Percentiles rank a stretch among this genome's conserved stretches.
phyloP scores from a whole-genome alignment of 2,797 vertebrate genomes.

The Taeniopygia guttata region DNA sequence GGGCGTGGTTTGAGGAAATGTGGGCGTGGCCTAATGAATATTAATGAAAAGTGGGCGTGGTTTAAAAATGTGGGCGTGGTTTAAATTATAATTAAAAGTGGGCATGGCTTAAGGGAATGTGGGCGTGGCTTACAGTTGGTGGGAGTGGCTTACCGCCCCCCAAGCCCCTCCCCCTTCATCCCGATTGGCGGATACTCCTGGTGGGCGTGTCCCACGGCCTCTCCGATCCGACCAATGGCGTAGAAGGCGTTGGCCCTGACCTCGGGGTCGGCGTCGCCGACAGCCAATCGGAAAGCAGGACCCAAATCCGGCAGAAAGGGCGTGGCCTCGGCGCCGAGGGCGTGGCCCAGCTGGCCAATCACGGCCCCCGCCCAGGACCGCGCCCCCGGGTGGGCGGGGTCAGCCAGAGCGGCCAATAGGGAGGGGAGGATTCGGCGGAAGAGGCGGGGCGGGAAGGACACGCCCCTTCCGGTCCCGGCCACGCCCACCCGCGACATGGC shows the following conservation, averaged over 20 bases:
- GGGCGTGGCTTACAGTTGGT: too few species aligned
- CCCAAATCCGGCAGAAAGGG: rapidly evolving
- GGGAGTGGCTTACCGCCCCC: neutral
- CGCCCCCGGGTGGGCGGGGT: neutral
- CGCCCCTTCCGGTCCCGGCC: neutral
- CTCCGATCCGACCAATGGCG: neutral
- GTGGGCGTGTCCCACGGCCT: neutral
- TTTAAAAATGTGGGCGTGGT: too few species aligned
- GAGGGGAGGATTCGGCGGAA: neutral
- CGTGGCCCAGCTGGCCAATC: neutral
- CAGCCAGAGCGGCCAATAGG: neutral
- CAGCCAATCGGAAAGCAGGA: neutral
- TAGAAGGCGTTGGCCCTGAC: neutral
- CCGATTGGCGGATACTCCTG: rapidly evolving
- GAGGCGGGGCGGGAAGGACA: neutral
- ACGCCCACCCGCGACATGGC: neutral
- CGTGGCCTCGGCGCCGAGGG: rapidly evolving
- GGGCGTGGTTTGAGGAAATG: too few species aligned
- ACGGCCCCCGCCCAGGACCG: neutral
- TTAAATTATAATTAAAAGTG: too few species aligned
- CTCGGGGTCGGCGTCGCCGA: rapidly evolving
- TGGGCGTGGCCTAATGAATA: too few species aligned
- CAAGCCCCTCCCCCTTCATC: rapidly evolving
- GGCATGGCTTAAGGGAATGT: too few species aligned
- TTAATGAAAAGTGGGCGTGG: too few species aligned